Evolutionary conservation across 2,113 vertebrate species (phyloP).

Genomic region (Ginglymostoma cirratum): DNA sequence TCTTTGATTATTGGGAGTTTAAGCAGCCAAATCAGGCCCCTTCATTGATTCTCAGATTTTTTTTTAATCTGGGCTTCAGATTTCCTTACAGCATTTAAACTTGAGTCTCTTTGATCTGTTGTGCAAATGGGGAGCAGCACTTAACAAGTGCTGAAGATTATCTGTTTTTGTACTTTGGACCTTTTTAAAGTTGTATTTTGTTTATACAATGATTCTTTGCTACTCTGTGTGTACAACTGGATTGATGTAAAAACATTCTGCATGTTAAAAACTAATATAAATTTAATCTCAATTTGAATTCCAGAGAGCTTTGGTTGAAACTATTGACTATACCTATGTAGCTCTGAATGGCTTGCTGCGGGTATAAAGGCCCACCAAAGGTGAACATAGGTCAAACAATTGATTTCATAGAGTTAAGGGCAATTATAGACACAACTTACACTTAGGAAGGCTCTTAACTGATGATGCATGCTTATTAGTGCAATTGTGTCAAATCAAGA

Average conservation of each 20-base stretch:
- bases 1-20: conserved; percentile 9
- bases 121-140: background rate
- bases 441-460: background rate
- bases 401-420: background rate
- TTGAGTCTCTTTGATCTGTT: background rate
- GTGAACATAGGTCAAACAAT: background rate
- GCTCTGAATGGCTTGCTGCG: background rate
- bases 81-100: background rate
- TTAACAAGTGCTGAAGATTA: background rate
- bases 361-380: background rate
- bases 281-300: background rate
- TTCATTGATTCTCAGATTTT: background rate
- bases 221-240: background rate
- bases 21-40: conserved; percentile 2
- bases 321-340: background rate
- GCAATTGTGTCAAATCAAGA: background rate
- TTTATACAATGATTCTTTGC: background rate
- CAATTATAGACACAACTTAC: background rate
- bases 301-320: background rate
- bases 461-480: background rate
- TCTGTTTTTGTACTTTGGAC: background rate
- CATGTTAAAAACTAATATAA: background rate
- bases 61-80: background rate
- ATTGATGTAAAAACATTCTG: background rate
- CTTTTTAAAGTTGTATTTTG: background rate